Evolutionary conservation across 2,113 vertebrate genomes (phyloP).

Genomic region (Oenanthe melanoleuca): DNA sequence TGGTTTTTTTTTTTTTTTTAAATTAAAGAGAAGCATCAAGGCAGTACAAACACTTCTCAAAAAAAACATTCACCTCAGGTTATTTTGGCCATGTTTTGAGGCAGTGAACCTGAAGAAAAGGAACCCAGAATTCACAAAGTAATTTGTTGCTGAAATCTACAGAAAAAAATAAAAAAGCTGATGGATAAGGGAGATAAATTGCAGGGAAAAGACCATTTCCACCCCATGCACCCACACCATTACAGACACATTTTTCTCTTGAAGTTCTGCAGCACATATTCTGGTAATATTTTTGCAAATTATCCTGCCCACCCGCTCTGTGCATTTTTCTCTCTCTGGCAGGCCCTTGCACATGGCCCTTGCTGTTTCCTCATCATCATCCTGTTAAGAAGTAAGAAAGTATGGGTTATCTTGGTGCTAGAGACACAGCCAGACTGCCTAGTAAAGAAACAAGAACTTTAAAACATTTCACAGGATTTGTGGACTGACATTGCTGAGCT

Average conservation of each 20-base stretch:
- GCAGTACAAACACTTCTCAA: neutral
- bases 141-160: neutral
- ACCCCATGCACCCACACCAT: neutral
- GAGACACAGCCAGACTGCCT: neutral
- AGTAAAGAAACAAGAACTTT: neutral
- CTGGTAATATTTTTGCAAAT: neutral
- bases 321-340: neutral
- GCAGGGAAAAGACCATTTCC: neutral
- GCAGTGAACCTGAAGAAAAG: neutral
- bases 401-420: neutral
- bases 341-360: neutral
- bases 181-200: neutral
- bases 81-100: neutral
- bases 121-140: neutral
- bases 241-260: neutral
- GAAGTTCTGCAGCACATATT: neutral
- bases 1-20: neutral
- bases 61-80: neutral
- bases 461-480: neutral
- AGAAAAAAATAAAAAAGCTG: neutral
- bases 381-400: neutral
- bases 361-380: neutral
- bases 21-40: neutral
- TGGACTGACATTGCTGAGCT: neutral
- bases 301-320: neutral